Conservation (phyloP, 2,797 vertebrate genomes). For the Sternotherus odoratus region DNA sequence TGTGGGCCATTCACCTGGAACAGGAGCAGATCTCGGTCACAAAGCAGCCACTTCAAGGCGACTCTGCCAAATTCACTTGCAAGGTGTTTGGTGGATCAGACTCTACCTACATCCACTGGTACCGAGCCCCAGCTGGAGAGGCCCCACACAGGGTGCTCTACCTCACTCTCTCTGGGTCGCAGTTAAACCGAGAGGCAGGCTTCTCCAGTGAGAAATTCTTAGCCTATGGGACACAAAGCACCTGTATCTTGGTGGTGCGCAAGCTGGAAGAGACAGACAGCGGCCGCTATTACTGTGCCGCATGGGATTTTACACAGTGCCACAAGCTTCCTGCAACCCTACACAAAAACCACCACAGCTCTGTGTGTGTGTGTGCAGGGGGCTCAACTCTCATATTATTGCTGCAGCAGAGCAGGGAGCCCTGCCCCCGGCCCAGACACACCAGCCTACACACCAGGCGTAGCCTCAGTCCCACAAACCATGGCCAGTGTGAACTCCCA, state of each 20-base stretch:
- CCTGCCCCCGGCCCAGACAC: fast-evolving
- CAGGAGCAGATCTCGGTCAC: background rate
- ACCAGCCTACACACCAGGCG: background rate
- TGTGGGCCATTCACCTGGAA: background rate
- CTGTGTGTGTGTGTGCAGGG: too few species aligned
- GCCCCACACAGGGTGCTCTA: background rate
- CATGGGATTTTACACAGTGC: background rate
- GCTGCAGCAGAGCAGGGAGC: background rate
- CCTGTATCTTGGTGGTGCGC: background rate
- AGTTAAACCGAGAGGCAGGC: background rate
- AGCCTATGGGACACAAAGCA: background rate
- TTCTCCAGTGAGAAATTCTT: background rate
- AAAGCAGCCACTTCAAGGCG: background rate
- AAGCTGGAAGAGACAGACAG: background rate
- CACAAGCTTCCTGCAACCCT: background rate
- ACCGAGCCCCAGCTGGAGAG: background rate
- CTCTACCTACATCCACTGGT: background rate
- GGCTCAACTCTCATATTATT: background rate
- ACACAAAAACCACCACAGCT: background rate
- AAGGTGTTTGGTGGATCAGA: background rate
- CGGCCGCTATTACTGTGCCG: background rate
- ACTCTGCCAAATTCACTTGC: background rate
- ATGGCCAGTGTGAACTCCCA: fast-evolving
- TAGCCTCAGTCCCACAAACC: background rate
- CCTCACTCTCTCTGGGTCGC: background rate